A percentile compares a stretch with the other conserved stretches of the same genome.
Evolutionary conservation across 2,113 vertebrate species (phyloP).

Genomic region (Theristicus caerulescens): DNA sequence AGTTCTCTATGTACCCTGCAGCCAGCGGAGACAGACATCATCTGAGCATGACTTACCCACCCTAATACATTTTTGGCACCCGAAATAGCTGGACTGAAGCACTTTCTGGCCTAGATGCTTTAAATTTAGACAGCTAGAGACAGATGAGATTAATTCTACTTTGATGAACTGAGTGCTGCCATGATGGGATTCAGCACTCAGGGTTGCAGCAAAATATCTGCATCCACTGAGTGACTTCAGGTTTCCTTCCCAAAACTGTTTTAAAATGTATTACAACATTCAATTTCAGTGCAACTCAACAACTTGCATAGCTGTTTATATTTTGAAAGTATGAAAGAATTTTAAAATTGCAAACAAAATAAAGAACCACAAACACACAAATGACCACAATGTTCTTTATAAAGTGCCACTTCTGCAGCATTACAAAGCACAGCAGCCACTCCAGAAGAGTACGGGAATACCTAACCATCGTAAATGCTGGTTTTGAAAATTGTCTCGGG

Average conservation of each 20-base stretch:
- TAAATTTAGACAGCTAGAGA: not conserved
- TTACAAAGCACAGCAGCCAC: not conserved
- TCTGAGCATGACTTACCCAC: not conserved
- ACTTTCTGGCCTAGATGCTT: not conserved
- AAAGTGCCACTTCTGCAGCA: not conserved
- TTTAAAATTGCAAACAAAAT: not conserved
- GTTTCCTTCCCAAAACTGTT: not conserved
- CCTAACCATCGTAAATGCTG: not conserved
- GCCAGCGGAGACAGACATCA: not conserved
- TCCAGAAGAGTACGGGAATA: not conserved
- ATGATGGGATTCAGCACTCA: not conserved
- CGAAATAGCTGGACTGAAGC: not conserved
- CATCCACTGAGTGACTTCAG: not conserved
- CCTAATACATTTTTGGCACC: not conserved
- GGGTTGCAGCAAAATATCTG: not conserved
- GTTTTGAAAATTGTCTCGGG: not conserved
- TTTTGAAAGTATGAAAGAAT: not conserved
- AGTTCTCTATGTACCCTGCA: not conserved
- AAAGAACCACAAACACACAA: not conserved
- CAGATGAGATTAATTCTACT: not conserved
- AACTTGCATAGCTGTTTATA: not conserved
- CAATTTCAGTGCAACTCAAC: not conserved
- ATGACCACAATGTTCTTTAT: not conserved
- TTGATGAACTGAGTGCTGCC: not conserved
- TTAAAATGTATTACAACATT: not conserved